A percentile compares a stretch with the other conserved stretches of the same genome.
These are phyloP conservation scores for Rhodophaea formosa DNA, from an alignment of 2,888 invertebrate genomes.

Conservation along the genomic window DNA sequence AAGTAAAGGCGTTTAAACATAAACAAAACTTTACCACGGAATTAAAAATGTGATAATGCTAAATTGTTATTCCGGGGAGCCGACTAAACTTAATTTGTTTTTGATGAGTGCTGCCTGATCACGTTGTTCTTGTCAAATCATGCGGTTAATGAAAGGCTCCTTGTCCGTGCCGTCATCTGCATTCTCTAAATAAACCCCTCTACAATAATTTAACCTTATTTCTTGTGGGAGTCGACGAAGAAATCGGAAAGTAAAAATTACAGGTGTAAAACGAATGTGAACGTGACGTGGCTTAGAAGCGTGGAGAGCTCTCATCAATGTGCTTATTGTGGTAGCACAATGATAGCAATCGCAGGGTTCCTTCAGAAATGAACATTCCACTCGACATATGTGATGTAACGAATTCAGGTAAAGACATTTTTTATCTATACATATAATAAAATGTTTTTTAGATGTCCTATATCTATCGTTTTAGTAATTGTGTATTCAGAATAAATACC, in stretches of 20 bases:
- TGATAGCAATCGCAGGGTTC: constrained; percentile 52
- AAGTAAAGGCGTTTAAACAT: neutral
- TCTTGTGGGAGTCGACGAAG: neutral
- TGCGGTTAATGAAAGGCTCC: constrained; percentile 68
- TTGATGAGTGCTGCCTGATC: constrained; percentile 63
- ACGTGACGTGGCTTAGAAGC: constrained; percentile 27
- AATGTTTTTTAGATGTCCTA: too few species aligned
- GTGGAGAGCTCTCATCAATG: constrained; percentile 54
- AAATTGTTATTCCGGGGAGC: constrained; percentile 48
- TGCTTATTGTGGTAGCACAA: constrained; percentile 60
- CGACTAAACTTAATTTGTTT: constrained; percentile 68
- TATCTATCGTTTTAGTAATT: too few species aligned
- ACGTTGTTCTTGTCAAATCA: constrained; percentile 70
- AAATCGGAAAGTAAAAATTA: constrained; percentile 17
- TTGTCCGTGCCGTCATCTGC: constrained; percentile 21
- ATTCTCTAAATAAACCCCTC: constrained; percentile 10
- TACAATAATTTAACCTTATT: neutral
- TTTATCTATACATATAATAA: too few species aligned
- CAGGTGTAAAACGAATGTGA: constrained; percentile 19
- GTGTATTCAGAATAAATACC: too few species aligned
- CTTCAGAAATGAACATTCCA: constrained; percentile 21
- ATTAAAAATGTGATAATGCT: constrained; percentile 38
- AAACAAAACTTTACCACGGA: neutral
- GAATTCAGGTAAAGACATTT: neutral
- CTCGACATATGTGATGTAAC: constrained; percentile 1